A percentile compares a stretch with the other conserved stretches of the same genome.
Evolutionary conservation across 2,888 invertebrate species (phyloP).

Genomic region (Celastrina argiolus): DNA sequence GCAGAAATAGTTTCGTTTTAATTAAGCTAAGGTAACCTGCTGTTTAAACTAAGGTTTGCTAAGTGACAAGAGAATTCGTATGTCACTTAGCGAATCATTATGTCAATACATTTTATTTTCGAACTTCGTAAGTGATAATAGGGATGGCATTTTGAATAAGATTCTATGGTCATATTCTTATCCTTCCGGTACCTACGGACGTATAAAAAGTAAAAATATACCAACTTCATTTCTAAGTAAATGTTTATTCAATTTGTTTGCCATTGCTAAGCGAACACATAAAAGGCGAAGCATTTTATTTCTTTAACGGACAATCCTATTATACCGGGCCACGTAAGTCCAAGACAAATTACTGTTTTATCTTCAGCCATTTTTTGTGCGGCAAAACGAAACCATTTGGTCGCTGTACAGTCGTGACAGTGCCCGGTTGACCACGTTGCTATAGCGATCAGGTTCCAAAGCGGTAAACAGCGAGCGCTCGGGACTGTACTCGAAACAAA

Average conservation of each 20-base stretch:
- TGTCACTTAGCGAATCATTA: too few species aligned
- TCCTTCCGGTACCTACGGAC: too few species aligned
- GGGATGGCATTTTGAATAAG: too few species aligned
- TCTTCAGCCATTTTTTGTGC: conserved; percentile 34
- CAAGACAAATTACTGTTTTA: conserved; percentile 34
- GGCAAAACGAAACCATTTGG: conserved; percentile 24
- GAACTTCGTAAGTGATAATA: too few species aligned
- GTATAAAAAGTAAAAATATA: too few species aligned
- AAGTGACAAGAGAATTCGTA: too few species aligned
- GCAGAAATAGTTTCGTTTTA: too few species aligned
- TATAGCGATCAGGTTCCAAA: neutral
- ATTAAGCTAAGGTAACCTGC: too few species aligned
- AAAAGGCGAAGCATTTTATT: neutral
- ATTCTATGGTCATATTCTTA: too few species aligned
- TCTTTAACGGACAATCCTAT: conserved; percentile 15
- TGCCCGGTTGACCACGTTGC: neutral
- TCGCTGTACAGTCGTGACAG: neutral
- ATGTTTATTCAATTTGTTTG: neutral
- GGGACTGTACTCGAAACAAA: conserved; percentile 25
- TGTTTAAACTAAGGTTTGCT: too few species aligned
- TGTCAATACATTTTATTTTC: too few species aligned
- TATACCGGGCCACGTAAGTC: conserved; percentile 26
- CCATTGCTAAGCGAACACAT: neutral
- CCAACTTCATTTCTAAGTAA: neutral
- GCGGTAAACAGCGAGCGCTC: neutral